Evolutionary conservation across 2,888 invertebrate species (phyloP).

Genomic region (Sycophila texana): DNA sequence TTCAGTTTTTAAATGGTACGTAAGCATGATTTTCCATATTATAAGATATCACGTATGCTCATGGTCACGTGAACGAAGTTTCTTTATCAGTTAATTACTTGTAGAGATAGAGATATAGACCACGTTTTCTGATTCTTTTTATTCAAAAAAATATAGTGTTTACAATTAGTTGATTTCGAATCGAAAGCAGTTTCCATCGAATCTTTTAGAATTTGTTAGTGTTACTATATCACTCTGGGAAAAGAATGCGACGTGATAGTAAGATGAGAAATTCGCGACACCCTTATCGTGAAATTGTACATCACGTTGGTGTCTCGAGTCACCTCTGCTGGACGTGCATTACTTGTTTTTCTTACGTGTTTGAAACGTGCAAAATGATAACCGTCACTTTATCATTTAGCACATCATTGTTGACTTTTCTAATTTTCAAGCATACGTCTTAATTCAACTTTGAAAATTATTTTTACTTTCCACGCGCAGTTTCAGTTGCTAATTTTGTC

Average conservation of each 20-base stretch:
- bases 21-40: slow-evolving; percentile 10
- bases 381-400: slow-evolving; percentile 38
- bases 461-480: too few species aligned
- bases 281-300: slow-evolving; percentile 20
- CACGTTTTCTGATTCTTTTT: background rate
- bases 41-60: slow-evolving; percentile 21
- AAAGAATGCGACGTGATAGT: background rate
- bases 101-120: background rate
- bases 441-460: too few species aligned
- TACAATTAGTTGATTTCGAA: too few species aligned
- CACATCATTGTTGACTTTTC: slow-evolving; percentile 46
- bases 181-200: too few species aligned
- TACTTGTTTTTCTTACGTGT: slow-evolving; percentile 43
- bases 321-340: slow-evolving; percentile 33
- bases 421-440: slow-evolving; percentile 21
- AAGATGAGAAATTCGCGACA: background rate
- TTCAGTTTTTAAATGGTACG: background rate
- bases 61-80: slow-evolving; percentile 25
- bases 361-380: slow-evolving; percentile 48
- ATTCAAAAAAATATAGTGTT: too few species aligned
- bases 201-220: too few species aligned
- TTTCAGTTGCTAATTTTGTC: too few species aligned
- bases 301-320: slow-evolving; percentile 34
- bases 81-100: slow-evolving; percentile 7
- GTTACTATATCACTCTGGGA: background rate